Percentiles rank a stretch among this genome's conserved stretches.
phyloP scores from a whole-genome alignment of 1,140 invertebrate species.

The Thaumetopoea pityocampa region DNA sequence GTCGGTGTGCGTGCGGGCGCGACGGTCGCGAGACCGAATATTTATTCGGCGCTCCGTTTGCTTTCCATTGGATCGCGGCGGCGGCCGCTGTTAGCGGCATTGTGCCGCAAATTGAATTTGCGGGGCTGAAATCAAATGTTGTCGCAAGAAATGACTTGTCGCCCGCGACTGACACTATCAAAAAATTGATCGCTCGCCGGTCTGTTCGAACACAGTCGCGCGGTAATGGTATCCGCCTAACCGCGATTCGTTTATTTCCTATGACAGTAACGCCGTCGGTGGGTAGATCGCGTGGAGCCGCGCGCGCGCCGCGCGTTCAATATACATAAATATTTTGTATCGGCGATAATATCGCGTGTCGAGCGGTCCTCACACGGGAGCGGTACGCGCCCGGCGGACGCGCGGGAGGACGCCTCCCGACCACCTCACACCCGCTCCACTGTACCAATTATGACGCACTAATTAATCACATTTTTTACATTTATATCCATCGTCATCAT shows the following conservation, averaged over 20 bases:
- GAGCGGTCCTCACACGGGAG: too few species aligned
- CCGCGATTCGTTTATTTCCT: neutral
- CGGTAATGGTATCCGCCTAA: slow-evolving; percentile 3
- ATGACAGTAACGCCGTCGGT: too few species aligned
- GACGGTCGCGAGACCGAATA: slow-evolving; percentile 69
- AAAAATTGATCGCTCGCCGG: slow-evolving; percentile 58
- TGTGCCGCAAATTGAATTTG: slow-evolving; percentile 67
- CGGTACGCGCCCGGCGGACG: too few species aligned
- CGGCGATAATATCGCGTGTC: too few species aligned
- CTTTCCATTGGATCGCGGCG: slow-evolving; percentile 45
- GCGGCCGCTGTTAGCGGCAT: slow-evolving; percentile 31
- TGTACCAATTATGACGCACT: too few species aligned
- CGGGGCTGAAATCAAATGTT: slow-evolving; percentile 56
- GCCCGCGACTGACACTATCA: slow-evolving; percentile 63
- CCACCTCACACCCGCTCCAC: too few species aligned
- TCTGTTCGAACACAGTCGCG: slow-evolving; percentile 11
- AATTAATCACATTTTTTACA: too few species aligned
- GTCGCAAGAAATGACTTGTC: slow-evolving; percentile 56
- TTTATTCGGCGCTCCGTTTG: slow-evolving; percentile 67
- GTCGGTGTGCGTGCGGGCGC: slow-evolving; percentile 71
- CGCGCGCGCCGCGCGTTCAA: too few species aligned
- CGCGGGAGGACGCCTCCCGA: too few species aligned
- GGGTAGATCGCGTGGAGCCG: too few species aligned
- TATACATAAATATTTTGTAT: too few species aligned
- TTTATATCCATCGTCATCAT: too few species aligned